Base-by-base conservation (phyloP, 92 coral and sea anemone species). In the Blastomussa wellsi region DNA sequence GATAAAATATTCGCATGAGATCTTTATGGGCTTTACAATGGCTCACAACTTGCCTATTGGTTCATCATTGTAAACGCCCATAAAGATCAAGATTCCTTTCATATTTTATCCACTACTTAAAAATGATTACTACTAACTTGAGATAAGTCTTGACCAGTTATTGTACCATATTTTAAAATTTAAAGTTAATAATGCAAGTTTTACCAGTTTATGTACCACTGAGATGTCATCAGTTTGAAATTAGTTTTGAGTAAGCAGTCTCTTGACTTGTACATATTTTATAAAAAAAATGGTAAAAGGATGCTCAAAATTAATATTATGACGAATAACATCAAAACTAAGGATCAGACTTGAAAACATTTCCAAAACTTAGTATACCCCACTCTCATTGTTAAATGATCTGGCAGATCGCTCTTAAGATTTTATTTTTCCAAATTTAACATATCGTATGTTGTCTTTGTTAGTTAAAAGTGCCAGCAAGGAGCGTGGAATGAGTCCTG, bases 401-500 rank as follows among this genome's bases (percentile, higher is more conserved):
- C 5, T 6, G 49, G 49, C 49, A 44, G n/a, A 55, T n/a, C 32
- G 26, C 0, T 70, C 75, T 37, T 7, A 70, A 39, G 14, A 26
- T 36, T 4, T 7, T 16, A n/a, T 35, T 70, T 12, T 2, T 26
- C 32, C 35, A 10, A 24, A 13, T 57, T 73, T 26, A 73, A 41
- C 10, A 11, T 19, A 38, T n/a, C 7, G 0, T 11, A 24, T 47
- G n/a, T 32, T 7, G 15, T 47, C 32, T 22, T 52, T 72, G 57
- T 24, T 70, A 94, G 98, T 94, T 64, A 94, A 92, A 88, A 94
- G 98, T 79, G 87, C 95, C 35, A 88, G 95, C 59, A 91, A 91
- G 67, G 95, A 91, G 71, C 80, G 95, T 79, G 84, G 98, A 77
- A 89, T 90, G 71, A 94, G 98, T 77, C 98, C 98, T 32, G 95